A percentile compares a stretch with the other conserved stretches of the same genome.
Evolutionary conservation across 2,113 vertebrate genomes (phyloP).

Genomic region (Tiliqua scincoides): DNA sequence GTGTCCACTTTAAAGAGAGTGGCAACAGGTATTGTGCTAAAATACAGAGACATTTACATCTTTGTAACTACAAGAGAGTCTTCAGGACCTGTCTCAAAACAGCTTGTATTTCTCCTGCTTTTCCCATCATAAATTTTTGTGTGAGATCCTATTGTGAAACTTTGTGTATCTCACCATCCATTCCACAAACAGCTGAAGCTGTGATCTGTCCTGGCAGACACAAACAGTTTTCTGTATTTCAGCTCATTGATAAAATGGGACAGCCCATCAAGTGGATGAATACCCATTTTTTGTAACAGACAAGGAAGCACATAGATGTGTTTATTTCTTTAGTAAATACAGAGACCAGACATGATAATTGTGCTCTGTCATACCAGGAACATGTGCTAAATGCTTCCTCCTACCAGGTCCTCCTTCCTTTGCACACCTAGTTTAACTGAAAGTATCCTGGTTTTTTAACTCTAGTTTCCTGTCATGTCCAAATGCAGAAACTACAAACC

Average conservation of each 20-base stretch:
- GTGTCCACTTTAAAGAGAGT: background rate
- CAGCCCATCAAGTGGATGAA: slow-evolving; percentile 4
- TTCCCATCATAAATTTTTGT: background rate
- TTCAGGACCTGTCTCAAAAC: background rate
- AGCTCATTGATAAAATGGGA: background rate
- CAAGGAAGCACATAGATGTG: background rate
- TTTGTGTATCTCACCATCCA: background rate
- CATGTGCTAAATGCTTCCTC: no score
- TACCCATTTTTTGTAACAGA: no score
- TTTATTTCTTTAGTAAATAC: background rate
- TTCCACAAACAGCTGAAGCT: slow-evolving; percentile 2
- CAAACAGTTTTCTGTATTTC: background rate
- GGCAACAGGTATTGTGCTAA: no score
- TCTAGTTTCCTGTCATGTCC: no score
- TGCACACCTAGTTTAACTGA: no score
- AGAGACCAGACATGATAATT: background rate
- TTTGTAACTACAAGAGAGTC: background rate
- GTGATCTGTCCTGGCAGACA: slow-evolving; percentile 6
- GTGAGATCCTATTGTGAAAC: background rate
- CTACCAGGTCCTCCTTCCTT: no score
- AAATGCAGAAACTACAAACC: no score
- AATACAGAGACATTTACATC: background rate
- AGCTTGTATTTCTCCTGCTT: background rate
- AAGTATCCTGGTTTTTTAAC: no score
- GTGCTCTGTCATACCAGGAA: no score